phyloP scores from a whole-genome alignment of 2,113 vertebrate species.

The Cryptomyrus ogoouensis region DNA sequence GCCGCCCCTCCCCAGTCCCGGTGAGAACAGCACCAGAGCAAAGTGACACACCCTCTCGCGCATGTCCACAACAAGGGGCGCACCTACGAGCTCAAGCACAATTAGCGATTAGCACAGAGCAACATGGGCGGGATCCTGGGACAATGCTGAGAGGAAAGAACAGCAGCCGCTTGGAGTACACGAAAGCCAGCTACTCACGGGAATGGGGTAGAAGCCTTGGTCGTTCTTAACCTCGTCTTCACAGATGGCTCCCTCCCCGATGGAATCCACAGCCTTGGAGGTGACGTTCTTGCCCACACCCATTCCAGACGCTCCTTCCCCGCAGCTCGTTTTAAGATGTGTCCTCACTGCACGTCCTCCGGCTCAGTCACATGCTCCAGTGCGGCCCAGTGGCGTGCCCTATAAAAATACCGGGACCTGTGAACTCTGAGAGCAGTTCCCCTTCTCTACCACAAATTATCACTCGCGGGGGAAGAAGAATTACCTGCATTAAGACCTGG shows the following conservation, averaged over 20 bases:
- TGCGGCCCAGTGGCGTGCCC: background rate
- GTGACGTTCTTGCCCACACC: constrained; percentile 92
- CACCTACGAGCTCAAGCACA: background rate
- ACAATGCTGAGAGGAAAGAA: background rate
- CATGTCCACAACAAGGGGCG: background rate
- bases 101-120: background rate
- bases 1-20: background rate
- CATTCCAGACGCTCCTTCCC: constrained; percentile 56
- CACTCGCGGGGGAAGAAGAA: background rate
- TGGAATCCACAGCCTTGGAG: constrained; percentile 77
- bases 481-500: background rate
- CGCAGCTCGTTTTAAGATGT: constrained; percentile 26
- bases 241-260: constrained; percentile 71
- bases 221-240: constrained; percentile 81
- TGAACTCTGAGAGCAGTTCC: background rate
- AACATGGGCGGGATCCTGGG: background rate
- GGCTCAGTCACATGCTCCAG: constrained; percentile 47
- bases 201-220: constrained; percentile 80
- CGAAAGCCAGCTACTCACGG: constrained; percentile 58
- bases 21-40: background rate
- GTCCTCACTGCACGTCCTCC: constrained; percentile 27
- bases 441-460: background rate
- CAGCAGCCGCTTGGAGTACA: too few species aligned
- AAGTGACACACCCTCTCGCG: background rate
- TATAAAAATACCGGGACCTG: background rate